Evolutionary conservation across 1,140 invertebrate species (phyloP), one percentile per base, ranked within the genome.

Genomic region (Telenomus remus): DNA sequence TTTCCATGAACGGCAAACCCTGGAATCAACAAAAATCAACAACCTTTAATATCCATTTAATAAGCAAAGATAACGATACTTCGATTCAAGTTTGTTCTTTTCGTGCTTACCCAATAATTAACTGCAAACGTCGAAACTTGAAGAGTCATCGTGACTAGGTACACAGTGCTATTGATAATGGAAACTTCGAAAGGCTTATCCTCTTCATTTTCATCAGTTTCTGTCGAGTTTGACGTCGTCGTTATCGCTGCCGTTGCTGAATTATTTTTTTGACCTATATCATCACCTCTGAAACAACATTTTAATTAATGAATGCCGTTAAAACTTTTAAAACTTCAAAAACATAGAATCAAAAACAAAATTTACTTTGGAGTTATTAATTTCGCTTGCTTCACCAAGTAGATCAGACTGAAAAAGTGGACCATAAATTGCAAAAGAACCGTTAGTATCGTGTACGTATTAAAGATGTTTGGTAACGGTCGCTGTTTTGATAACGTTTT

Each of bases 1-100:
- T 96, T 86, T 99, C 97, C 98, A 99, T 99, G 80, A 97, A 99
- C 1, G 98, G 98, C 85, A 96, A 93, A 9, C 98, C 98, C 97
- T 99, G 82, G 80, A 81, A 81, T 4, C n/a, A n/a, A 10, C 5
- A 35, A 6, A 35, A 39, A 39, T 39, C 1, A 39, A 39, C n/a
- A n/a, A 6, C 19, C 2, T 27, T 27, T 27, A 27, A 27, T 27
- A 27, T 3, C 6, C 6, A 27, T 27, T 1, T 27, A 27, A n/a
- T n/a, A n/a, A n/a, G n/a, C n/a, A 27, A 27, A 27, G 19, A 27
- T 3, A 27, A 27, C 19, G 19, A 1, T 1, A 3, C 19, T 27
- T 27, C 6, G 19, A 27, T 27, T 27, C 2, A 27, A 27, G 19
- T 27, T 27, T 27, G n/a, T 42, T 43, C 13, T 42, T 14, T 16